Conservation (phyloP, 2,797 vertebrate genomes). For the Micropoecilia bifurca region DNA sequence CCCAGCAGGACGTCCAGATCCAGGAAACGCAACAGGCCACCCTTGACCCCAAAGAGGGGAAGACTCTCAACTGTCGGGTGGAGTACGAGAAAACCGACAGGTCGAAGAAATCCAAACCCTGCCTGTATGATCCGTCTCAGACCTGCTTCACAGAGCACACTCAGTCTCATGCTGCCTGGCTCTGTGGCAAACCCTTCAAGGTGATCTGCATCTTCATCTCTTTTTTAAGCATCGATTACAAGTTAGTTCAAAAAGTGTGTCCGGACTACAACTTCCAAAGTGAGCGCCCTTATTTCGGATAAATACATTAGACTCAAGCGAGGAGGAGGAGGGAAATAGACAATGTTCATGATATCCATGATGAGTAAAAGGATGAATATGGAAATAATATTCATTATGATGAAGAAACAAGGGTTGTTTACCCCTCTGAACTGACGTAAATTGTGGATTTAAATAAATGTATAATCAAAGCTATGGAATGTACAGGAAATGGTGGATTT, state of each 20-base stretch:
- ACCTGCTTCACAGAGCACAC: slow-evolving; percentile 97
- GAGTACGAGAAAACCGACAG: slow-evolving; percentile 97
- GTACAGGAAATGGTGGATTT: slow-evolving; percentile 60
- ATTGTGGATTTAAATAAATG: slow-evolving; percentile 73
- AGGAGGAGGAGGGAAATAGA: slow-evolving; percentile 33
- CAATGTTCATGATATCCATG: slow-evolving; percentile 39
- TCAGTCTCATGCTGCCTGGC: slow-evolving; percentile 95
- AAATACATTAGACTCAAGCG: slow-evolving; percentile 65
- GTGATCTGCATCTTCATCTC: slow-evolving; percentile 99
- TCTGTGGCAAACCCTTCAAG: slow-evolving; percentile 98
- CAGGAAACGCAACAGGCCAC: slow-evolving; percentile 87
- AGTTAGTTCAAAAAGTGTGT: slow-evolving; percentile 98
- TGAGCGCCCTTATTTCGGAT: slow-evolving; percentile 94
- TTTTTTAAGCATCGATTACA: slow-evolving; percentile 98
- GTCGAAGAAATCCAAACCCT: slow-evolving; percentile 93
- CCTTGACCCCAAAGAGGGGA: slow-evolving; percentile 87
- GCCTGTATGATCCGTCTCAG: slow-evolving; percentile 94
- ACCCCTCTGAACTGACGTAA: slow-evolving; percentile 70
- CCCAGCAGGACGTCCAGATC: slow-evolving; percentile 76
- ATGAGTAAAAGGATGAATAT: slow-evolving; percentile 53
- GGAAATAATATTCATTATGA: slow-evolving; percentile 63
- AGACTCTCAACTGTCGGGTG: slow-evolving; percentile 94
- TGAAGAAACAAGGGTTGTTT: slow-evolving; percentile 63
- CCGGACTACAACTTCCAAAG: slow-evolving; percentile 99
- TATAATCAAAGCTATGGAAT: slow-evolving; percentile 70